phyloP scores from a whole-genome alignment of 2,113 vertebrate species.

The Ornithorhynchus anatinus region DNA sequence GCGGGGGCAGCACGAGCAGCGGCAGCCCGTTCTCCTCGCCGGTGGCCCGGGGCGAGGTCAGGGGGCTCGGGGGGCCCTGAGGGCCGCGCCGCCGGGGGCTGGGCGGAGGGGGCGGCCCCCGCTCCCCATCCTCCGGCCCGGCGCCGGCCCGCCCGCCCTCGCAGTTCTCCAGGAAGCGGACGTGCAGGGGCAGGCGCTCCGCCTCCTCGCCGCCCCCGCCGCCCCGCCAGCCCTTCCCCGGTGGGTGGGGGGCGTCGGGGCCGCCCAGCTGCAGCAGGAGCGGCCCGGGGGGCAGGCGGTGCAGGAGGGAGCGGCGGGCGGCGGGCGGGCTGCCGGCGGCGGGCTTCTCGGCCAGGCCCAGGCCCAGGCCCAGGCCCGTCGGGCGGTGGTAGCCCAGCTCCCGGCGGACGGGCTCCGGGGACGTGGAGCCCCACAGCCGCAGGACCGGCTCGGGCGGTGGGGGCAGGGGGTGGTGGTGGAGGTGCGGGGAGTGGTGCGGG shows the following conservation, averaged over 20 bases:
- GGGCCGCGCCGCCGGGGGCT: conserved; percentile 64
- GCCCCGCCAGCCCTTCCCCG: conserved; percentile 22
- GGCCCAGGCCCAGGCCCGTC: conserved; percentile 48
- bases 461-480: conserved; percentile 69
- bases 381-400: conserved; percentile 53
- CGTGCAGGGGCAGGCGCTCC: conserved; percentile 67
- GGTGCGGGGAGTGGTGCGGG: conserved; percentile 47
- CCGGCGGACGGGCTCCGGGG: conserved; percentile 32
- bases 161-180: conserved; percentile 76
- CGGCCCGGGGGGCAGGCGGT: conserved; percentile 66
- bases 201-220: conserved; percentile 48
- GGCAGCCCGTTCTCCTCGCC: conserved; percentile 71
- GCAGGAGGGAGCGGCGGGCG: conserved; percentile 46
- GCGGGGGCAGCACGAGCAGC: conserved; percentile 86
- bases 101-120: conserved; percentile 59
- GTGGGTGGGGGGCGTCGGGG: conserved; percentile 30
- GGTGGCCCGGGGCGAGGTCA: conserved; percentile 48
- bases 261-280: conserved; percentile 59
- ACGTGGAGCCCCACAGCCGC: conserved; percentile 66
- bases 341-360: conserved; percentile 44
- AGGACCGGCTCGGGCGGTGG: conserved; percentile 67
- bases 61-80: conserved; percentile 47
- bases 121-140: conserved; percentile 48
- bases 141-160: conserved; percentile 56
- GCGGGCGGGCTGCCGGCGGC: conserved; percentile 43